Base-by-base conservation (phyloP, 64 coral and sea anemone genomes). In the Platygyra sinensis region DNA sequence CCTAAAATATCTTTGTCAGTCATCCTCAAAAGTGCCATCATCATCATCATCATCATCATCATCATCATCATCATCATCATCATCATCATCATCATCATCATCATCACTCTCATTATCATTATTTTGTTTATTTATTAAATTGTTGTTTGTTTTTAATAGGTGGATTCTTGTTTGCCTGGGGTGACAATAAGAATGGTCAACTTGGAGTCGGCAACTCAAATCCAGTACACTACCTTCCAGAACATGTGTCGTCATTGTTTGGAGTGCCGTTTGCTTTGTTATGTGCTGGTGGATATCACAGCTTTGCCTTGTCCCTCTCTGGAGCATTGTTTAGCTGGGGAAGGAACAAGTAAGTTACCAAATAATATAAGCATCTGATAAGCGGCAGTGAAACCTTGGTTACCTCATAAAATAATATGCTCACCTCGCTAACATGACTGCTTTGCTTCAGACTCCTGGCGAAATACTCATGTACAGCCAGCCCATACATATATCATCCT, bases 301-400 rank as follows among this genome's bases (percentile, higher is more conserved):
- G 94, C 57, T 96, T 99, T 95, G 91, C 94, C 17, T 83, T 99
- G 30, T 89, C 94, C 27, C 77, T 92, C 4, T 99, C 97, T 64
- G 97, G 97, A 49, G 97, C 97, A 60, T 17, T 99, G 27, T 95
- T 99, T 83, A 92, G 90, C 55, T 99, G 97, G 97, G 97, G 97
- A 14, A 99, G 88, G 67, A 99, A 99, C 93, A 86, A 84, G 97
- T 99, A 39, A 95, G 77, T 75, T 49, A 24, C 7, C 62, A 61
- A 22, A 30, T 46, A 5, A 8, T 46, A 46, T n/a, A 46, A 46
- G 6, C 42, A 46, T 46, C 3, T 46, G 42, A 46, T 46, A 8
- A 5, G 42, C 42, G 4, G 7, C 42, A 46, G 42, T 46, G 42
- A 8, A 46, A 8, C 4, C 42, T 0, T 8, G 5, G 7, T 46